Percentiles rank a stretch among this genome's conserved stretches.
Evolutionary conservation across 2,797 vertebrate genomes (phyloP).

Genomic region (Chelon labrosus): DNA sequence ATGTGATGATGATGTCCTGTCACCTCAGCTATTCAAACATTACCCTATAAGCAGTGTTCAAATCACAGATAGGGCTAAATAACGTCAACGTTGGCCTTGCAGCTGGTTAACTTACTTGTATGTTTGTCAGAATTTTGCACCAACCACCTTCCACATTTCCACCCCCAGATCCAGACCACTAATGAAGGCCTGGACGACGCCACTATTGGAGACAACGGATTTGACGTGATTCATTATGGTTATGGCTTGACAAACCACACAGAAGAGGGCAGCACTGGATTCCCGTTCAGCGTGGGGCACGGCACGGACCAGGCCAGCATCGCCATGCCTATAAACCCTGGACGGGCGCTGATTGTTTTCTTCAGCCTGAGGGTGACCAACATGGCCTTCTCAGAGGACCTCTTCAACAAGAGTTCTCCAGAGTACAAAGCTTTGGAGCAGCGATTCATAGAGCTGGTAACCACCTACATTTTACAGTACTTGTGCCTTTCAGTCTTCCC

Average conservation of each 20-base stretch:
- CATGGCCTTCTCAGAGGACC: constrained; percentile 97
- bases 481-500: neutral
- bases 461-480: constrained; percentile 19
- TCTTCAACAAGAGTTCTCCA: constrained; percentile 97
- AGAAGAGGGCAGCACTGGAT: constrained; percentile 84
- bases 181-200: constrained; percentile 45
- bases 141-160: neutral
- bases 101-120: too few relatives aligned
- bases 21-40: too few relatives aligned
- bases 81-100: too few relatives aligned
- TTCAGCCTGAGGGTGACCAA: constrained; percentile 98
- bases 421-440: constrained; percentile 97
- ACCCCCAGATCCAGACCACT: constrained; percentile 53
- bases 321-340: constrained; percentile 83
- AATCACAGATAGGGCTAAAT: too few relatives aligned
- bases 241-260: constrained; percentile 77
- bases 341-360: constrained; percentile 93
- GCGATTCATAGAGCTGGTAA: constrained; percentile 95
- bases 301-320: constrained; percentile 85
- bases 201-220: constrained; percentile 49
- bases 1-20: too few relatives aligned
- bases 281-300: constrained; percentile 80
- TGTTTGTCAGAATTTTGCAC: neutral
- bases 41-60: too few relatives aligned
- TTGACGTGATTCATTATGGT: constrained; percentile 61